Conservation (phyloP, 2,113 vertebrate genomes). For the Orycteropus afer region DNA sequence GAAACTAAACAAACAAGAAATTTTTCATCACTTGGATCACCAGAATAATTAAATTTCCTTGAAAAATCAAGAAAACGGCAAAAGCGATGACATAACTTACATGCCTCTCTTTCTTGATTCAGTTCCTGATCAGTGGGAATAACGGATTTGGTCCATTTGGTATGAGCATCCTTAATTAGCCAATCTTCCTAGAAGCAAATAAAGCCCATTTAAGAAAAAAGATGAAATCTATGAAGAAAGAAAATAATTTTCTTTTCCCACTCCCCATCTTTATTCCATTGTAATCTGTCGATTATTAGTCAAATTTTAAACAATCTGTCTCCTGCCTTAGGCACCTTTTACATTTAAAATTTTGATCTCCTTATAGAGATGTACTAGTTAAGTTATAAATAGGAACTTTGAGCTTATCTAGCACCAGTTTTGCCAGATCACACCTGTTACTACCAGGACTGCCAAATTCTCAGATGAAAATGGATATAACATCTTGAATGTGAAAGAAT, state of each 20-base stretch:
- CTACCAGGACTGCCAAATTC: constrained; percentile 30
- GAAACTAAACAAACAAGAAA: constrained; percentile 42
- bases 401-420: constrained; percentile 15
- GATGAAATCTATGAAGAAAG: constrained; percentile 1
- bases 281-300: constrained; percentile 32
- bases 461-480: constrained; percentile 51
- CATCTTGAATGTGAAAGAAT: constrained; percentile 21
- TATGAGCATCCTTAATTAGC: constrained; percentile 43
- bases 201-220: constrained; percentile 47
- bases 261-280: neutral
- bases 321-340: neutral
- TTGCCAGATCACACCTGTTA: constrained; percentile 34
- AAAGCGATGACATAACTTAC: constrained; percentile 58
- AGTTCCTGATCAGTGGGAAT: constrained; percentile 41
- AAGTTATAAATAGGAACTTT: constrained; percentile 8
- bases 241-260: constrained; percentile 21
- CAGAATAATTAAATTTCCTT: constrained; percentile 48
- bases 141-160: constrained; percentile 38
- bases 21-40: neutral
- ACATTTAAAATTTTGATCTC: constrained; percentile 36
- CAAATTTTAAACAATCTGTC: constrained; percentile 36
- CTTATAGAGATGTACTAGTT: neutral
- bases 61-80: constrained; percentile 55
- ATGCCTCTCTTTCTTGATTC: constrained; percentile 42
- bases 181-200: constrained; percentile 62